Conservation (phyloP, 1,140 invertebrate species). For the Stegodyphus dumicola region DNA sequence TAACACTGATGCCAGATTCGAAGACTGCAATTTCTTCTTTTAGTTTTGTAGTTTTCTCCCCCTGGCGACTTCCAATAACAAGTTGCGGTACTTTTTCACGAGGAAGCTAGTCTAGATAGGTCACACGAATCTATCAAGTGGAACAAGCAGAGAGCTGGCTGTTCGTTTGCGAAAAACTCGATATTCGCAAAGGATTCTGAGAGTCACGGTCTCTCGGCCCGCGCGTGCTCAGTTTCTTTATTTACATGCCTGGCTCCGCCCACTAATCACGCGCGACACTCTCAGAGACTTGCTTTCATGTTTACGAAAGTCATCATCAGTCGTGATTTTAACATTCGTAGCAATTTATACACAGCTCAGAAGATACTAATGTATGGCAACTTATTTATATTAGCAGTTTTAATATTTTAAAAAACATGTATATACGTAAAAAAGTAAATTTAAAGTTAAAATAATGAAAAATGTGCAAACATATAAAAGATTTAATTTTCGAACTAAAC, state of each 20-base stretch:
- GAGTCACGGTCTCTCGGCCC: constrained; percentile 1
- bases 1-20: constrained; percentile 30
- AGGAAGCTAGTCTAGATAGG: constrained; percentile 46
- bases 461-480: too few relatives aligned
- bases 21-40: constrained; percentile 35
- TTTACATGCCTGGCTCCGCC: constrained; percentile 37
- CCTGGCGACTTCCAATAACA: constrained; percentile 33
- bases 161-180: background rate
- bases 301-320: too few relatives aligned
- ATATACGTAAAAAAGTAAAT: too few relatives aligned
- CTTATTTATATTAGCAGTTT: too few relatives aligned
- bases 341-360: too few relatives aligned
- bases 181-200: too few relatives aligned
- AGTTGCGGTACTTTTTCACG: constrained; percentile 29
- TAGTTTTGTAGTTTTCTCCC: constrained; percentile 8
- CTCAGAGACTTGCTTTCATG: too few relatives aligned
- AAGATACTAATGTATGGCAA: too few relatives aligned
- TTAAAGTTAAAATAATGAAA: too few relatives aligned
- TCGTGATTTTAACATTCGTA: too few relatives aligned
- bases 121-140: constrained; percentile 52
- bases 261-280: background rate
- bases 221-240: constrained; percentile 47
- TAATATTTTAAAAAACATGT: too few relatives aligned
- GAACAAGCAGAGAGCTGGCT: constrained; percentile 20
- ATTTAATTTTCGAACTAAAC: too few relatives aligned